Evolutionary conservation across 2,888 invertebrate genomes (phyloP), one percentile per base, ranked within the genome.

Genomic region (Seira ritae): DNA sequence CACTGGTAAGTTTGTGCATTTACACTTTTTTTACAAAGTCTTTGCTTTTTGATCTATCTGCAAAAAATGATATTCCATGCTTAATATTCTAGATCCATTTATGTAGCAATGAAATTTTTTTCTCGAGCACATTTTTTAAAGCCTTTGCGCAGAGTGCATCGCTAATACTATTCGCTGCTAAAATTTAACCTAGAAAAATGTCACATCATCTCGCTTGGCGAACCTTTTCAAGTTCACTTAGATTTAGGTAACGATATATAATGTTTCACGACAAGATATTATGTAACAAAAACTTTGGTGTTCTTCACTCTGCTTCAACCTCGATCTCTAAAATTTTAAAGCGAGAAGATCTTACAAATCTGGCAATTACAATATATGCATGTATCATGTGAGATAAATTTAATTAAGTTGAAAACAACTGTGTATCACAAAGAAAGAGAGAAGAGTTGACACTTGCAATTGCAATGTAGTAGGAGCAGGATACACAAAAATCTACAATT

Each of bases 1-100:
- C 79, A 84, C 23, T 84, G 84, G 84, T 79, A 75, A 76, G 76
- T 66, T 62, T 10, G 4, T 8, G 17, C 15, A 15, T 62, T 62
- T 62, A 15, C 23, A 20, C 19, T 76, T 60, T 67, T 37, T 20
- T 55, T 71, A 22, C 23, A 17, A 46, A n/a, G n/a, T n/a, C n/a
- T n/a, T n/a, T n/a, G n/a, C n/a, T n/a, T n/a, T n/a, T n/a, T n/a
- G n/a, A n/a, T n/a, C n/a, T n/a, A n/a, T n/a, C n/a, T n/a, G n/a
- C n/a, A n/a, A n/a, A n/a, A n/a, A n/a, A n/a, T n/a, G n/a, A n/a
- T n/a, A n/a, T n/a, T n/a, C 3, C 8, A n/a, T 70, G 50, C 60
- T 42, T 42, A 42, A 42, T 42, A 8, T 12, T n/a, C n/a, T n/a
- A n/a, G n/a, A n/a, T n/a, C n/a, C n/a, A n/a, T n/a, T n/a, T n/a